Conservation (phyloP, 2,888 invertebrate species). For the Rhamnusium bicolor region DNA sequence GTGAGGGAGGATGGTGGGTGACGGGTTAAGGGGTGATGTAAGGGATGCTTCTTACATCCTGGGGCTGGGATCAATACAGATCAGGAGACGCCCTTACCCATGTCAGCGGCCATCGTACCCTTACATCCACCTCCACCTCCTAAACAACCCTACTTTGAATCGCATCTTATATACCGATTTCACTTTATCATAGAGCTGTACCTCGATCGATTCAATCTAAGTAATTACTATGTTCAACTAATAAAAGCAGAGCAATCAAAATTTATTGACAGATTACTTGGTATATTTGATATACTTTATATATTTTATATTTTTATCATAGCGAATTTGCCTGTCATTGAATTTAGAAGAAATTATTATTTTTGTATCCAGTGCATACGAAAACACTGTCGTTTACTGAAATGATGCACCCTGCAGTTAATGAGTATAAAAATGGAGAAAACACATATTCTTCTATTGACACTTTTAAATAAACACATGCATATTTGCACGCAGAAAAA, state of each 20-base stretch:
- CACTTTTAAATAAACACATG: no score
- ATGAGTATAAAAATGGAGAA: no score
- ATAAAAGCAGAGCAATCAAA: neutral
- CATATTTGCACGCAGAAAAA: no score
- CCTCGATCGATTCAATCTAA: constrained; percentile 40
- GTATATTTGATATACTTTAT: no score
- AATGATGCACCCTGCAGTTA: no score
- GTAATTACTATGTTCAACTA: constrained; percentile 33
- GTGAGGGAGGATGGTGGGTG: constrained; percentile 39
- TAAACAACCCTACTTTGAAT: constrained; percentile 30
- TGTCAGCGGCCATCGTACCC: constrained; percentile 69
- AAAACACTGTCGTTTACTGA: no score
- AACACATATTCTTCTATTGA: no score
- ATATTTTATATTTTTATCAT: no score
- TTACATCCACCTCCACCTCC: constrained; percentile 39
- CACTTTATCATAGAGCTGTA: constrained; percentile 31
- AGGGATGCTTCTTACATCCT: constrained; percentile 72
- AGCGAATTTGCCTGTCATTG: no score
- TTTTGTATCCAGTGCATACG: no score
- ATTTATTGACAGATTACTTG: no score
- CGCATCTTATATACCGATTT: constrained; percentile 50
- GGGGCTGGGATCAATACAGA: constrained; percentile 71
- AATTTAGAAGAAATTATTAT: no score
- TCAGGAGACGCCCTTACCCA: constrained; percentile 72
- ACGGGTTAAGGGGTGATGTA: constrained; percentile 65